Evolutionary conservation across 2,797 vertebrate genomes (phyloP).

Genomic region (Aselliscus stoliczkanus): DNA sequence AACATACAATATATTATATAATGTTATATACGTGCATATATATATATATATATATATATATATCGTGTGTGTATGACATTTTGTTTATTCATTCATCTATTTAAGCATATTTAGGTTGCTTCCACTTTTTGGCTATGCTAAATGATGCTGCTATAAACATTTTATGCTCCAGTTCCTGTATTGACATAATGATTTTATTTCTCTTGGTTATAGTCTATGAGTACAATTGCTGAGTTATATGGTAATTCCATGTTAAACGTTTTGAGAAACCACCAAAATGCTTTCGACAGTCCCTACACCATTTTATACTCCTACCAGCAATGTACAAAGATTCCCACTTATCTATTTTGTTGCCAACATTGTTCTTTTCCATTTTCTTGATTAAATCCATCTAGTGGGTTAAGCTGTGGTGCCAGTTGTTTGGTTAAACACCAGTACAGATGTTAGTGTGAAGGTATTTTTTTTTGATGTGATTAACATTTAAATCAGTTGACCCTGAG

Average conservation of each 20-base stretch:
- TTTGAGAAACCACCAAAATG: background rate
- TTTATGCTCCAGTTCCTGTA: too few species aligned
- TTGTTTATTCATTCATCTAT: background rate
- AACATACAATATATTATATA: too few species aligned
- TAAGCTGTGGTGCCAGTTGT: background rate
- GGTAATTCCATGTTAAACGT: background rate
- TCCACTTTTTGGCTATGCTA: background rate
- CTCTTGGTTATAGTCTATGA: background rate
- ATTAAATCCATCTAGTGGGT: background rate
- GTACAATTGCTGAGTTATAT: background rate
- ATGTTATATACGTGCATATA: too few species aligned
- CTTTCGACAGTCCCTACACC: background rate
- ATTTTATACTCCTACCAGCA: background rate
- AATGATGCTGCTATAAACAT: background rate
- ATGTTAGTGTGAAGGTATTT: background rate
- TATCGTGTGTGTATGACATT: background rate
- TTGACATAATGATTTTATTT: background rate
- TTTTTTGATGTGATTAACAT: background rate
- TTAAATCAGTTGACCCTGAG: background rate
- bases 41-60: background rate
- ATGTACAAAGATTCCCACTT: background rate
- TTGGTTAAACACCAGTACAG: background rate
- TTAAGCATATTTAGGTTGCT: background rate
- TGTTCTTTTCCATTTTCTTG: background rate
- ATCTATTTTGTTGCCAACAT: background rate